Evolutionary conservation across 2,113 vertebrate species (phyloP).

Genomic region (Paedocypris sp.): DNA sequence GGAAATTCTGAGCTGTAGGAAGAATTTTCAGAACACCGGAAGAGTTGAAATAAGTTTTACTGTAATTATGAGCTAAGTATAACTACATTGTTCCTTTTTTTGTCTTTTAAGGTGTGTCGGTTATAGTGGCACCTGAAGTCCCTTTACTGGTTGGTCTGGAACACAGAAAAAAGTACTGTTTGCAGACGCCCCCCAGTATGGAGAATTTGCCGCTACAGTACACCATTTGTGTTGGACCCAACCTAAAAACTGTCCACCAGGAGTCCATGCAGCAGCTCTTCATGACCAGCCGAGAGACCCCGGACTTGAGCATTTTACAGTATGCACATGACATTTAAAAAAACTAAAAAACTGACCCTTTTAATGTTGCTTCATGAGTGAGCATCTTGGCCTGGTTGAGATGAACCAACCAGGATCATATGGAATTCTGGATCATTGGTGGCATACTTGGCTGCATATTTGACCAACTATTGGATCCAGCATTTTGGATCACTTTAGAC

Average conservation of each 20-base stretch:
- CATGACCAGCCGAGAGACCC: constrained; percentile 45
- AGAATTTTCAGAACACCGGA: too few relatives aligned
- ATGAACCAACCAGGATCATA: too few relatives aligned
- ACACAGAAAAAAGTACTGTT: constrained; percentile 67
- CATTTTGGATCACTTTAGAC: too few relatives aligned
- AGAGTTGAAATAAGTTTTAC: too few relatives aligned
- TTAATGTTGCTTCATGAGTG: too few relatives aligned
- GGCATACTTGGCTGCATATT: too few relatives aligned
- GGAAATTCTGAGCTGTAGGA: too few relatives aligned
- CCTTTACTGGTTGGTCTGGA: constrained; percentile 68
- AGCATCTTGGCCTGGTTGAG: too few relatives aligned
- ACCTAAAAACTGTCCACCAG: constrained; percentile 58
- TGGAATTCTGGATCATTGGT: too few relatives aligned
- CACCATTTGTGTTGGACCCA: constrained; percentile 64
- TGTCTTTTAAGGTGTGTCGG: constrained; percentile 61
- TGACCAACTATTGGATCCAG: too few relatives aligned
- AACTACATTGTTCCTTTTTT: not conserved
- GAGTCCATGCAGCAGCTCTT: constrained; percentile 48
- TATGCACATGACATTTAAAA: constrained; percentile 34
- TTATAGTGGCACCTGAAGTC: constrained; percentile 59
- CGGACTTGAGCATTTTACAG: constrained; percentile 61
- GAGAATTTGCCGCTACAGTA: constrained; percentile 62
- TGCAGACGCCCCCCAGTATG: constrained; percentile 58
- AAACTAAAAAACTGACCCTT: too few relatives aligned
- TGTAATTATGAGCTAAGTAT: too few relatives aligned